phyloP scores from a whole-genome alignment of 2,797 vertebrate genomes.

The Acestrorhynchus altus region DNA sequence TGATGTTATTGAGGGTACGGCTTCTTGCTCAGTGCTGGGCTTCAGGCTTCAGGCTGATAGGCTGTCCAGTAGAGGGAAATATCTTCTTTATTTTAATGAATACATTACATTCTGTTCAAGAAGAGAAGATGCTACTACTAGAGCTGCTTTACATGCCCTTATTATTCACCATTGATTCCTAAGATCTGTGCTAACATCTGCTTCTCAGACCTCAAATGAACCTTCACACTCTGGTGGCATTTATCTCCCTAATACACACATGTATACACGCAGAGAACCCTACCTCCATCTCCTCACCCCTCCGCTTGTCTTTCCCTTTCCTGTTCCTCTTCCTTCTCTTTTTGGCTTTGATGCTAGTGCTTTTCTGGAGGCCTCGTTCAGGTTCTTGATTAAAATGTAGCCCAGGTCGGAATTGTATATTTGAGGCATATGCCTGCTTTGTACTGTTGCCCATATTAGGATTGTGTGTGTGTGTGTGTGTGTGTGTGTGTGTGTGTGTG shows the following conservation, averaged over 20 bases:
- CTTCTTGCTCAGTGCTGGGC: constrained; percentile 34
- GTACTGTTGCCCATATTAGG: constrained; percentile 32
- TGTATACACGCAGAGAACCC: background rate
- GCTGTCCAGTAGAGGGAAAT: constrained; percentile 49
- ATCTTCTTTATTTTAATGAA: constrained; percentile 6
- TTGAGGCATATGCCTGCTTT: constrained; percentile 56
- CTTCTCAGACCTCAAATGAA: background rate
- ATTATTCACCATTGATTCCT: background rate
- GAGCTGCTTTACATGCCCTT: background rate
- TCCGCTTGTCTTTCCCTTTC: constrained; percentile 50
- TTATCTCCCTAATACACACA: constrained; percentile 58
- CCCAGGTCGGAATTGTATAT: constrained; percentile 67
- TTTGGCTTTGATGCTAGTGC: constrained; percentile 54
- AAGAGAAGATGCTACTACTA: background rate
- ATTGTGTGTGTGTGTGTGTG: background rate
- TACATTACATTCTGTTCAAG: background rate
- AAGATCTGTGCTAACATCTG: background rate
- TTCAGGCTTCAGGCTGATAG: too few relatives aligned
- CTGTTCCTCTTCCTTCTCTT: constrained; percentile 24
- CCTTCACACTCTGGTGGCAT: background rate
- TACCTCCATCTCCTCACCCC: constrained; percentile 26
- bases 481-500: constrained; percentile 1
- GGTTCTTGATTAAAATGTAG: constrained; percentile 71
- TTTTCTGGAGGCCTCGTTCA: constrained; percentile 56
- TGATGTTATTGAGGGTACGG: constrained; percentile 44